Conservation (phyloP, 2,113 vertebrate species). For the Phocoena sinus region DNA sequence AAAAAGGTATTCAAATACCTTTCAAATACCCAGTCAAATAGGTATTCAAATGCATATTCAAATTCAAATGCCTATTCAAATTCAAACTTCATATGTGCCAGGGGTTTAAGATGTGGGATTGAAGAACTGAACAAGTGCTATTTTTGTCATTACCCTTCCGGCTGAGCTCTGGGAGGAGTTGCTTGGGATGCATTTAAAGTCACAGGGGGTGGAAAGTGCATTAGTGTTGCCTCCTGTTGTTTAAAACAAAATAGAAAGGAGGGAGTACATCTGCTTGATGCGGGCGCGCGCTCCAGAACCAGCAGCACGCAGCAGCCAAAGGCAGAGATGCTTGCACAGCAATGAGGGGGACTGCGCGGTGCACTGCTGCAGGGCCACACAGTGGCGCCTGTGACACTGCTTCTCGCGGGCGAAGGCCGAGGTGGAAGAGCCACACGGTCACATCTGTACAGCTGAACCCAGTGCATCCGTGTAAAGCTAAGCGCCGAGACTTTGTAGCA, state of each 20-base stretch:
- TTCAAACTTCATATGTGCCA: not conserved
- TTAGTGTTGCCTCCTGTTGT: not conserved
- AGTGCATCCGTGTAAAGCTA: not conserved
- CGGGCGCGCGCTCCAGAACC: accelerated
- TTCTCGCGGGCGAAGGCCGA: not conserved
- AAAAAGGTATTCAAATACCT: not conserved
- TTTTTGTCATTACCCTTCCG: not conserved
- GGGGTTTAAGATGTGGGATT: not conserved
- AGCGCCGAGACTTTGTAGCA: not conserved
- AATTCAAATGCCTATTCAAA: too few species aligned
- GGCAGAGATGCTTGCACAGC: not conserved
- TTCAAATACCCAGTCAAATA: too few species aligned
- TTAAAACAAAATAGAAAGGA: not conserved
- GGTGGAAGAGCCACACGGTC: not conserved
- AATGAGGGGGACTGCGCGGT: not conserved
- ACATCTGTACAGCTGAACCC: not conserved
- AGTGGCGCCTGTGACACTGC: not conserved
- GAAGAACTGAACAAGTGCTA: not conserved
- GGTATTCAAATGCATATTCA: too few species aligned
- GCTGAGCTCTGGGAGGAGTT: not conserved
- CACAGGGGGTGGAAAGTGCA: not conserved
- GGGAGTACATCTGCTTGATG: not conserved
- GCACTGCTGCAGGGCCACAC: accelerated
- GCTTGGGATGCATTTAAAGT: not conserved
- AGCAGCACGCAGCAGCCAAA: not conserved